These are phyloP conservation scores for Caerostris darwini DNA, from an alignment of 1,140 invertebrate species.

Conservation along the genomic window DNA sequence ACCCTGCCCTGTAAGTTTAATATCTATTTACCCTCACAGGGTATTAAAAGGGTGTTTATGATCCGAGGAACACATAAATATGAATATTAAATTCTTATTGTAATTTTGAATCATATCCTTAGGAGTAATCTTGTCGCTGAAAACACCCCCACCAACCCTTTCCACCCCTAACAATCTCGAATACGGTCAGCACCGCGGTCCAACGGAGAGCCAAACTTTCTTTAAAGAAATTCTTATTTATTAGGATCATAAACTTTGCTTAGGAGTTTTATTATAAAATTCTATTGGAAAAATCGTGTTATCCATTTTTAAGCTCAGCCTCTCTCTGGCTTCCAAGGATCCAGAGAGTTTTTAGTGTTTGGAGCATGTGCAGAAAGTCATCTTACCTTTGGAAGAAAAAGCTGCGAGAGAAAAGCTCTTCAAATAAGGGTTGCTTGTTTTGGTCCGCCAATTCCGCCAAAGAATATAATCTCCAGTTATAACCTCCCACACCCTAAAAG, in stretches of 20 bases:
- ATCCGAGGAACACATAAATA: conserved; percentile 75
- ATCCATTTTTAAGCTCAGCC: conserved; percentile 76
- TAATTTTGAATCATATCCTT: conserved; percentile 76
- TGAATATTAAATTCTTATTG: conserved; percentile 78
- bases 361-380: conserved; percentile 61
- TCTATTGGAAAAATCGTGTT: conserved; percentile 78
- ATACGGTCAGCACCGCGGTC: conserved; percentile 54
- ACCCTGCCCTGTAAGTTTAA: conserved; percentile 64
- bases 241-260: conserved; percentile 77
- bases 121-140: conserved; percentile 75
- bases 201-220: conserved; percentile 57
- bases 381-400: conserved; percentile 70
- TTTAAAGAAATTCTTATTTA: conserved; percentile 76
- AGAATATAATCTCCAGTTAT: neutral
- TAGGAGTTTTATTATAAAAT: conserved; percentile 78
- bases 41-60: conserved; percentile 78
- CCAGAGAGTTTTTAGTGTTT: conserved; percentile 58
- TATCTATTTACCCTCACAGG: conserved; percentile 74
- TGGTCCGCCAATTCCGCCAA: conserved; percentile 67
- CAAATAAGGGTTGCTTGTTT: conserved; percentile 64
- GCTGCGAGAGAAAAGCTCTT: conserved; percentile 53
- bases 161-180: neutral
- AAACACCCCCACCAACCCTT: conserved; percentile 27
- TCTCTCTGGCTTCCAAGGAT: neutral
- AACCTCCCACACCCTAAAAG: neutral